Evolutionary conservation across 2,888 invertebrate genomes (phyloP), one percentile per base, ranked within the genome.

Genomic region (Acleris literana): DNA sequence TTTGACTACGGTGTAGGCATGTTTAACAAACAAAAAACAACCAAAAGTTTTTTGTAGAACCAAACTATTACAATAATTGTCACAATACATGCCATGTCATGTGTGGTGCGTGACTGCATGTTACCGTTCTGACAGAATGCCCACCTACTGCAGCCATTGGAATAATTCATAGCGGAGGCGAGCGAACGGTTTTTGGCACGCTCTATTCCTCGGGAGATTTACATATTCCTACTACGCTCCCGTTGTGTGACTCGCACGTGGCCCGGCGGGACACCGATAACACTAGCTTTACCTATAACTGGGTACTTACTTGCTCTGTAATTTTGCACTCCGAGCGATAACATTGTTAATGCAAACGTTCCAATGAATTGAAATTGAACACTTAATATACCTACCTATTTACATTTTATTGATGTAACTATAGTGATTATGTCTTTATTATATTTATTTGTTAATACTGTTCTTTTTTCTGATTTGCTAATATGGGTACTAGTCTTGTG

Each of bases 171-270:
- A 75, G 78, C 69, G 70, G 76, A 77, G 79, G 83, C 80, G 79
- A 78, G 75, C 73, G 69, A 69, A 72, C 73, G 73, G 83, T 79
- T 85, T 84, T 87, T 85, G 85, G 83, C 84, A 81, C 81, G 81
- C 74, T 76, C 74, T 70, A 68, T 63, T 75, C 66, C 70, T 71
- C 70, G 71, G 73, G 70, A 78, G 73, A 89, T 88, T 88, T 85
- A 79, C 86, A 86, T 90, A 86, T 85, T 84, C 20, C 49, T 60
- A 83, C 80, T 78, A 78, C 80, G 79, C 77, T 75, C 76, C 73
- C 72, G 71, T 74, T 76, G 80, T 80, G 81, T 78, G 78, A 78
- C 70, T 72, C 75, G 83, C 87, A 84, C 84, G 86, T 86, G 86
- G 83, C 74, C 77, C 73, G 76, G 39, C 56, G 29, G 51, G 57